phyloP scores from a whole-genome alignment of 2,113 vertebrate genomes.

The Tympanuchus pallidicinctus region DNA sequence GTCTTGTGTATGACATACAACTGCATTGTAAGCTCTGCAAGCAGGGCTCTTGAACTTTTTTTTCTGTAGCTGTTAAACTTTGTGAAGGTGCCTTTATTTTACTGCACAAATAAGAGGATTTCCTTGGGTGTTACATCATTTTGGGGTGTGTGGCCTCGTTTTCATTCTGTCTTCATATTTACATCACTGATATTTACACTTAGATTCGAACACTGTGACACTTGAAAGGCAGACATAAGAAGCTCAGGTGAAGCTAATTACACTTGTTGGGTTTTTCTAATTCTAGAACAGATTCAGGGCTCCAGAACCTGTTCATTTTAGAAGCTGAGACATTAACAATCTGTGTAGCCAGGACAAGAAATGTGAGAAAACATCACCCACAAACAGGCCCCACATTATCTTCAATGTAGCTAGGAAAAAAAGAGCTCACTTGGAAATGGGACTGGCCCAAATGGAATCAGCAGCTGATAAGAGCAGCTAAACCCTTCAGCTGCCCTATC shows the following conservation, averaged over 20 bases:
- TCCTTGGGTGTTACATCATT: not conserved
- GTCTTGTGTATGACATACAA: not conserved
- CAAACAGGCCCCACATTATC: fast-evolving
- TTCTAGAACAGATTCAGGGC: not conserved
- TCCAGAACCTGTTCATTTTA: not conserved
- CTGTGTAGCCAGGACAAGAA: not conserved
- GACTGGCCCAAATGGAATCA: not conserved
- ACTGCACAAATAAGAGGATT: not conserved
- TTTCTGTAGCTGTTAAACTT: not conserved
- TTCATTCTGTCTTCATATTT: not conserved
- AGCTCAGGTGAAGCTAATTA: not conserved
- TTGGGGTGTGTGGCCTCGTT: not conserved
- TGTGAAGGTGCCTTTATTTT: not conserved
- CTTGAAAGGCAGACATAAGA: not conserved
- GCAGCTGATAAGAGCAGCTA: not conserved
- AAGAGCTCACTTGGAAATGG: not conserved
- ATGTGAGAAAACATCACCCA: not conserved
- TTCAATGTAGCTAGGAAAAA: not conserved
- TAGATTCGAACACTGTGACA: not conserved
- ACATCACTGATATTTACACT: not conserved
- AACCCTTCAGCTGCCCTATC: not conserved
- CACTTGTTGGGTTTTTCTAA: not conserved
- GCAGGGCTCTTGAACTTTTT: not conserved
- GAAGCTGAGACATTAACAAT: not conserved
- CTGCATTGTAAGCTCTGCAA: slow-evolving; percentile 41